Evolutionary conservation across 2,113 vertebrate genomes (phyloP).

Genomic region (Sturnus vulgaris): DNA sequence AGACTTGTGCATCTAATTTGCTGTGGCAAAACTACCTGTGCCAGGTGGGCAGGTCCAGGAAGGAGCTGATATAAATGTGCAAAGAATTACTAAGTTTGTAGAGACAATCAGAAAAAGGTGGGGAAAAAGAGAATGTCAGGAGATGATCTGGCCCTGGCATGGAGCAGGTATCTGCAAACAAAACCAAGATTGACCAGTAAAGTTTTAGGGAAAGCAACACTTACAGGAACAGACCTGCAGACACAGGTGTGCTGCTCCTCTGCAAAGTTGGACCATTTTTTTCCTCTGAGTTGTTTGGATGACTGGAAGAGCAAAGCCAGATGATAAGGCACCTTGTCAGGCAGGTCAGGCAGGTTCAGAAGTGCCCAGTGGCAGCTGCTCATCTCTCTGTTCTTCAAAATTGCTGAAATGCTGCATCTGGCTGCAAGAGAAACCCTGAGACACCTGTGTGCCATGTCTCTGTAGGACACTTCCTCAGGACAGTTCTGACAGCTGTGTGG

Average conservation of each 20-base stretch:
- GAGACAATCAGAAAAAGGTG: neutral
- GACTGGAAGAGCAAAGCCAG: neutral
- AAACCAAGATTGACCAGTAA: neutral
- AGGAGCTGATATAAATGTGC: neutral
- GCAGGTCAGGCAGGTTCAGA: neutral
- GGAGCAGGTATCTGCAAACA: neutral
- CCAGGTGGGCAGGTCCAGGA: neutral
- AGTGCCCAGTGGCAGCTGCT: neutral
- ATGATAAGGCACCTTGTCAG: neutral
- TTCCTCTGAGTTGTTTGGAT: neutral
- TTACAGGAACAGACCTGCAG: rapidly evolving
- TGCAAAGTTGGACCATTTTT: neutral
- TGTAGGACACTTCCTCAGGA: neutral
- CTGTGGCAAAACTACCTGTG: neutral
- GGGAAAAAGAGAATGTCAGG: neutral
- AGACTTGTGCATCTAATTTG: neutral
- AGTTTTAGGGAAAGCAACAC: neutral
- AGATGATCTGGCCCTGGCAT: neutral
- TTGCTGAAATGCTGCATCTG: neutral
- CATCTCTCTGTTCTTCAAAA: neutral
- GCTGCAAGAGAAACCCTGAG: neutral
- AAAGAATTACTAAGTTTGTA: neutral
- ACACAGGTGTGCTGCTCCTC: neutral
- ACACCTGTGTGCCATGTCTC: neutral
- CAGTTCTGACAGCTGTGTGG: neutral